Conservation (phyloP, 2,113 vertebrate genomes). For the Numida meleagris region DNA sequence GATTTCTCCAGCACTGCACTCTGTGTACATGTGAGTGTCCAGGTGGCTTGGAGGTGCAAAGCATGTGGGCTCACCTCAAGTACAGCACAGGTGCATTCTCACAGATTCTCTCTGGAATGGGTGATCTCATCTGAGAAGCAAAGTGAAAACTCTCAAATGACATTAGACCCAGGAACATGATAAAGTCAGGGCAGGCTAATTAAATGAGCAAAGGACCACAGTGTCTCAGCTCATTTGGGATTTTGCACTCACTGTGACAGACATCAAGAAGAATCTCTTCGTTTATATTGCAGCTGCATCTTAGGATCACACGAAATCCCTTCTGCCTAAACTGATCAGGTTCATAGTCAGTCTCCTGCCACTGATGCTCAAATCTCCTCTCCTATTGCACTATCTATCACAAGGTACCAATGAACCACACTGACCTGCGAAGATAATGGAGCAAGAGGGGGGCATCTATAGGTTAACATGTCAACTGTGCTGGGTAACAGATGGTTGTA, state of each 20-base stretch:
- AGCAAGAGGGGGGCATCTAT: not conserved
- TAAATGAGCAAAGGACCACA: constrained; percentile 34
- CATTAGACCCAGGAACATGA: not conserved
- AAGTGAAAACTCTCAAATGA: constrained; percentile 40
- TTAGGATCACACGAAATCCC: constrained; percentile 38
- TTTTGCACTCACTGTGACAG: constrained; percentile 18
- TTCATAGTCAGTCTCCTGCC: constrained; percentile 32
- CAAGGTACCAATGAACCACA: not conserved
- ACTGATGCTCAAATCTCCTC: constrained; percentile 25
- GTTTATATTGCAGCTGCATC: constrained; percentile 24
- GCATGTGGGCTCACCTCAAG: rapidly evolving
- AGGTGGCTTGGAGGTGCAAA: not conserved
- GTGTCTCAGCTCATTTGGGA: not conserved
- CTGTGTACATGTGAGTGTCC: rapidly evolving
- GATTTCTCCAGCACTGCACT: not conserved
- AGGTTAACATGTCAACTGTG: constrained; percentile 21
- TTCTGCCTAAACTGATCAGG: constrained; percentile 42
- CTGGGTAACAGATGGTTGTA: constrained; percentile 24
- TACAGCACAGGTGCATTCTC: not conserved
- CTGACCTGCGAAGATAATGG: constrained; percentile 30
- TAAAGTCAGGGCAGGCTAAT: constrained; percentile 48
- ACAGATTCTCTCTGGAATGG: not conserved
- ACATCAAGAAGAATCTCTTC: constrained; percentile 14
- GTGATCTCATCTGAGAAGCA: constrained; percentile 1
- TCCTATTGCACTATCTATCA: constrained; percentile 43